These are phyloP conservation scores for Leptinotarsa texana DNA, from an alignment of 1,140 invertebrate genomes.

Conservation along the genomic window DNA sequence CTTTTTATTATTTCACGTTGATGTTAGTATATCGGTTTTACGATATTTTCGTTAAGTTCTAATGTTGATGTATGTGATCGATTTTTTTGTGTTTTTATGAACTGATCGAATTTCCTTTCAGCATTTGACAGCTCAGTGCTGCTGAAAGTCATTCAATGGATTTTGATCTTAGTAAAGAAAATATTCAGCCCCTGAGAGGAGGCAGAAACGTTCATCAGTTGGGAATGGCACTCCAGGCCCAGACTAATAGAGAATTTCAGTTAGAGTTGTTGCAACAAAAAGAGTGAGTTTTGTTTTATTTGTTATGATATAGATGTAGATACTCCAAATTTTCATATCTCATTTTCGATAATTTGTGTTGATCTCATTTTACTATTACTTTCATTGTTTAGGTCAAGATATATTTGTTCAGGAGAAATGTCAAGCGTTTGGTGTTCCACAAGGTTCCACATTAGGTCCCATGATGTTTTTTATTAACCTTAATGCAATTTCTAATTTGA, in stretches of 20 bases:
- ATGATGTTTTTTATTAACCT: too few species aligned
- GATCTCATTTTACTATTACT: too few species aligned
- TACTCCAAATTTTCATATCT: too few species aligned
- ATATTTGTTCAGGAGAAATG: too few species aligned
- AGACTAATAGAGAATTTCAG: slow-evolving; percentile 65
- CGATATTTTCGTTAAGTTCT: not conserved
- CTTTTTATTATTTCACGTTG: not conserved
- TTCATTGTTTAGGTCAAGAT: too few species aligned
- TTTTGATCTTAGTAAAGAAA: slow-evolving; percentile 81
- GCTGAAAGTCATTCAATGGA: slow-evolving; percentile 59
- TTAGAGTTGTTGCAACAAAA: slow-evolving; percentile 61
- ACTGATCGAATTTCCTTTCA: slow-evolving; percentile 10
- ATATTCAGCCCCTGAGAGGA: slow-evolving; percentile 85
- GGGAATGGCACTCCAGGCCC: slow-evolving; percentile 74
- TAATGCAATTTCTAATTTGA: too few species aligned
- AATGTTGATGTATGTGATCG: not conserved
- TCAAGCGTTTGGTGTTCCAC: too few species aligned
- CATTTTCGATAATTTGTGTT: too few species aligned
- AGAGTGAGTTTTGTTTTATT: slow-evolving; percentile 57
- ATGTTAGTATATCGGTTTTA: not conserved
- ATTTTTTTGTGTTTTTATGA: slow-evolving; percentile 20
- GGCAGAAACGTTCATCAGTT: slow-evolving; percentile 78
- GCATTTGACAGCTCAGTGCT: slow-evolving; percentile 28
- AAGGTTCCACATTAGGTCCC: too few species aligned
- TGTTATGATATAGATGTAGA: not conserved